Conservation (phyloP, 1,140 invertebrate species). For the Monochamus saltuarius region DNA sequence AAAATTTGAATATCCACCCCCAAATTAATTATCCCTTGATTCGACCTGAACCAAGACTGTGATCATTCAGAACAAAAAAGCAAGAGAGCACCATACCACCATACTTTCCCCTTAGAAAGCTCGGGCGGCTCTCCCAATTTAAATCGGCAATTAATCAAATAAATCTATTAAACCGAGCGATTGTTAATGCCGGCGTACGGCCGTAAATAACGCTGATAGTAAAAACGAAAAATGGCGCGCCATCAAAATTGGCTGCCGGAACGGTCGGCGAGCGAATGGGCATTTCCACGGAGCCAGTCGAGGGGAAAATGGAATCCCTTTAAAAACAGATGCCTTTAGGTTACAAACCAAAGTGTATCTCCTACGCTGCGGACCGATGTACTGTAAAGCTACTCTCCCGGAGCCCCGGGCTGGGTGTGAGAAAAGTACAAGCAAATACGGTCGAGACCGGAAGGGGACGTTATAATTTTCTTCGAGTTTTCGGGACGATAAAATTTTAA, state of each 20-base stretch:
- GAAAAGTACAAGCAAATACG: conserved; percentile 13
- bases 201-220: too few species aligned
- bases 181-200: too few species aligned
- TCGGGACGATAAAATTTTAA: too few species aligned
- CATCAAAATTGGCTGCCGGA: conserved; percentile 23
- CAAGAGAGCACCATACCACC: too few species aligned
- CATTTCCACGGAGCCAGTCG: conserved; percentile 37
- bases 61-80: too few species aligned
- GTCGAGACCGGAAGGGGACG: conserved; percentile 5
- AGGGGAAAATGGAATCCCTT: conserved; percentile 49
- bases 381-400: conserved; percentile 15
- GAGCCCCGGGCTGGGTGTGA: background rate
- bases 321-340: conserved; percentile 48
- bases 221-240: conserved; percentile 7
- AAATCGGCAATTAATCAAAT: too few species aligned
- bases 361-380: background rate
- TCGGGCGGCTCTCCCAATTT: too few species aligned
- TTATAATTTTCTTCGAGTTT: conserved; percentile 12
- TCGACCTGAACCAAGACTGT: too few species aligned
- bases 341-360: conserved; percentile 41
- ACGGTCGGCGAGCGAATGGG: conserved; percentile 23
- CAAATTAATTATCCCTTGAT: too few species aligned
- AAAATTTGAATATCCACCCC: too few species aligned
- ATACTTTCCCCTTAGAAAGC: too few species aligned
- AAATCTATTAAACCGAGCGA: too few species aligned